These are phyloP conservation scores for Pristionchus maxplancki DNA, from an alignment of 2,888 invertebrate genomes.

Conservation along the genomic window DNA sequence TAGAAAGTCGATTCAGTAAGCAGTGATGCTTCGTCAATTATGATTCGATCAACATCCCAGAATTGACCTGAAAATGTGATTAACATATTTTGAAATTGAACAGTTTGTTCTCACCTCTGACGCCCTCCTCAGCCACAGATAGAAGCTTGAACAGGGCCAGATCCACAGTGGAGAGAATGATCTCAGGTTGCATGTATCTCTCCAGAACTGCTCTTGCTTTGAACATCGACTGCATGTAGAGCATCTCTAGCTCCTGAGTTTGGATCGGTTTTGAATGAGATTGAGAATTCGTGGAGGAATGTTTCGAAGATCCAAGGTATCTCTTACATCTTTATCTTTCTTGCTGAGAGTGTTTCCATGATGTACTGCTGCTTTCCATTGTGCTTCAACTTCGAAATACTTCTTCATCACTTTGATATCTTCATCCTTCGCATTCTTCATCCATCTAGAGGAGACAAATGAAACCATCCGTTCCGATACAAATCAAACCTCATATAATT, in stretches of 20 bases:
- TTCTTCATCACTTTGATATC: neutral
- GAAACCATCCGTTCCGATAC: neutral
- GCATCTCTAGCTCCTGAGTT: neutral
- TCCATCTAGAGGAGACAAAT: neutral
- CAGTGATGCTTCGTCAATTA: neutral
- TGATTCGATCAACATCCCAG: neutral
- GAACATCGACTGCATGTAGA: neutral
- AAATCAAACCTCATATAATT: neutral
- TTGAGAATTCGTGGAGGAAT: too few species aligned
- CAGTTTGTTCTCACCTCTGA: too few species aligned
- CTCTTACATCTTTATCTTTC: neutral
- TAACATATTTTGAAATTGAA: too few species aligned
- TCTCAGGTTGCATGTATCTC: slow-evolving; percentile 36
- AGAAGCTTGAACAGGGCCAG: neutral
- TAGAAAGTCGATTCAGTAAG: slow-evolving; percentile 16
- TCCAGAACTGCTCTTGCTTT: neutral
- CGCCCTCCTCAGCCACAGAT: neutral
- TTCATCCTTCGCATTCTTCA: neutral
- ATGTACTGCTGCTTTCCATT: neutral
- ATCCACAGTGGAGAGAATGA: neutral
- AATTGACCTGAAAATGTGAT: neutral
- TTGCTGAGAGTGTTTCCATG: neutral
- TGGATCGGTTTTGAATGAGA: too few species aligned
- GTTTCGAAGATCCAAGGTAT: neutral
- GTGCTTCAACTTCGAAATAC: neutral